phyloP scores from a whole-genome alignment of 2,113 vertebrate genomes.

The Zootoca vivipara region DNA sequence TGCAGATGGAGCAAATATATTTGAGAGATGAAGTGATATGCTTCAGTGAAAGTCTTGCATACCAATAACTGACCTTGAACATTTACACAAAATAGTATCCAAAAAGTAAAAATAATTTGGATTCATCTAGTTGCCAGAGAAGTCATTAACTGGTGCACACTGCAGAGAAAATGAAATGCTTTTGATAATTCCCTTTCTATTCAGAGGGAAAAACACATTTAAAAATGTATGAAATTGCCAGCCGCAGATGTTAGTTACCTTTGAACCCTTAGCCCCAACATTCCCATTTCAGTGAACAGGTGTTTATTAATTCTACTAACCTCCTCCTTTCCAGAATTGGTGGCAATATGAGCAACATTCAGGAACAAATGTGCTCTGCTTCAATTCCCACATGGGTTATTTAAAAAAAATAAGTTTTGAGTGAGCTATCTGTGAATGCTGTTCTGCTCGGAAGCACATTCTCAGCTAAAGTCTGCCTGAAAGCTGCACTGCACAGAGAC shows the following conservation, averaged over 20 bases:
- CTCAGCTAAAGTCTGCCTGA: neutral
- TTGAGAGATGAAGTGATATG: neutral
- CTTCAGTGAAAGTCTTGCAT: neutral
- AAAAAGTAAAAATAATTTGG: slow-evolving; percentile 16
- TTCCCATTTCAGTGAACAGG: neutral
- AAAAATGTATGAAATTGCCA: slow-evolving; percentile 1
- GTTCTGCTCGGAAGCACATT: neutral
- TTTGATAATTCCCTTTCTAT: slow-evolving; percentile 17
- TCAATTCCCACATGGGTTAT: slow-evolving; percentile 18
- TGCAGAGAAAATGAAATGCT: slow-evolving; percentile 22
- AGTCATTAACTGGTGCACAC: slow-evolving; percentile 22
- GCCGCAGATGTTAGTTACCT: neutral
- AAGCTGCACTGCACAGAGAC: neutral
- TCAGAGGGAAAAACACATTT: neutral
- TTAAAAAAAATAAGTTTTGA: slow-evolving; percentile 4
- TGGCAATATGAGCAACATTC: neutral
- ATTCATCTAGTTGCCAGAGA: slow-evolving; percentile 14
- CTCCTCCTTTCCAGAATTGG: neutral
- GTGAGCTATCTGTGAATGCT: neutral
- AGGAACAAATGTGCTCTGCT: neutral
- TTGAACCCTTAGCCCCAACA: neutral
- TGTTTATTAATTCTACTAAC: neutral
- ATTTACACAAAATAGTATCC: slow-evolving; percentile 5
- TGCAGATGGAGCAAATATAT: slow-evolving; percentile 18
- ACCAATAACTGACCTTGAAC: neutral